Evolutionary conservation across 2,888 invertebrate species (phyloP), one percentile per base, ranked within the genome.

Genomic region (Salticus scenicus): DNA sequence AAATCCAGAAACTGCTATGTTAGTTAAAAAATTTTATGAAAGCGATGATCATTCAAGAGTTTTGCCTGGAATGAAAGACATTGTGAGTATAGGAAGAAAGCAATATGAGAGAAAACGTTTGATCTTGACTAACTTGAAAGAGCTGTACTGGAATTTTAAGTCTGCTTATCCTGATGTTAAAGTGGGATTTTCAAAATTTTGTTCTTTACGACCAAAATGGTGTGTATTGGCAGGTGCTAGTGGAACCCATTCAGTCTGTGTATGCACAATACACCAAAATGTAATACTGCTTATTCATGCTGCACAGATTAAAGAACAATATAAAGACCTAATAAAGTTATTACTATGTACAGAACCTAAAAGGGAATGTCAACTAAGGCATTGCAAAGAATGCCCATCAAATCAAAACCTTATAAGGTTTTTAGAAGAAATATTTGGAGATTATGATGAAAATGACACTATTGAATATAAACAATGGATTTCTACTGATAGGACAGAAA

Each of bases 121-220:
- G n/a, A 4, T 81, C 0, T 30, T 81, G 14, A 20, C 31, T 7
- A 69, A 74, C 24, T 30, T 74, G 14, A 24, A 24, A 20, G 73
- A 81, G 41, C 4, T 74, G 31, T 37, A 67, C 27, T 12, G n/a
- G 37, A n/a, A 1, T 8, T 81, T 74, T 27, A 74, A 81, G 64
- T 27, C 27, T 17, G 73, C 1, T 67, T 24, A 81, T 74, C 73
- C 73, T 17, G 63, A 31, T 27, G n/a, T 74, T 24, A 74, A 74
- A 37, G 30, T 64, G 24, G 81, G 81, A 20, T 74, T 80, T 27
- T 73, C 72, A 37, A 80, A 80, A 28, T 80, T 80, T 80, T 57
- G 42, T 24, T 0, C 30, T 10, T 28, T 81, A 12, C 14, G 81
- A 20, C 81, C 81, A 47, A 73, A 73, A 30, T 67, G 51, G 47